Conservation (phyloP, 2,797 vertebrate genomes). For the Rhodeus uyekii region DNA sequence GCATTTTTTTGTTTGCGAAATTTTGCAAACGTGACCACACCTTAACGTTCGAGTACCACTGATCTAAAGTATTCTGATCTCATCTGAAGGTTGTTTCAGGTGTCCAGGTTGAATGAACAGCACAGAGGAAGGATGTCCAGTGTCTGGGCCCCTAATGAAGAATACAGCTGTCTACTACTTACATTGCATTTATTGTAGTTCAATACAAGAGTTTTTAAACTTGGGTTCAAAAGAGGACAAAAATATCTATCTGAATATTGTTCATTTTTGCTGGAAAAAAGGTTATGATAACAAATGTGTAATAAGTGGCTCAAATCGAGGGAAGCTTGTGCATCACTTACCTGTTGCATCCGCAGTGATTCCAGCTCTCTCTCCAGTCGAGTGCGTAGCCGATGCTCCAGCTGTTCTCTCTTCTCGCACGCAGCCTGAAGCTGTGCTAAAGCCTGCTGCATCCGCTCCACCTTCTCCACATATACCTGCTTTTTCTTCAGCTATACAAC, state of each 20-base stretch:
- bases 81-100: constrained; percentile 23
- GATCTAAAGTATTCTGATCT: background rate
- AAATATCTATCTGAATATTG: background rate
- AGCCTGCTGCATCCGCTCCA: constrained; percentile 98
- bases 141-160: constrained; percentile 51
- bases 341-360: constrained; percentile 95
- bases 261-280: background rate
- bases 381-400: constrained; percentile 91
- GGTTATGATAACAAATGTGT: background rate
- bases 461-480: constrained; percentile 97
- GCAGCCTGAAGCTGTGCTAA: constrained; percentile 95
- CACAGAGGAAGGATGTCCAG: constrained; percentile 19
- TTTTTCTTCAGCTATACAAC: constrained; percentile 91
- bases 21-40: background rate
- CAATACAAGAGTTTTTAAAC: background rate
- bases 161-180: constrained; percentile 52
- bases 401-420: constrained; percentile 95
- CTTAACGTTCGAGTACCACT: background rate
- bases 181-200: background rate
- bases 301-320: background rate
- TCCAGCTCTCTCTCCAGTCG: constrained; percentile 94
- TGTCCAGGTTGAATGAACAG: constrained; percentile 9
- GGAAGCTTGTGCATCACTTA: constrained; percentile 60
- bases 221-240: background rate
- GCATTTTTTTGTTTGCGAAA: background rate